Evolutionary conservation across 2,888 invertebrate species (phyloP).

Genomic region (Agriopis leucophaearia): DNA sequence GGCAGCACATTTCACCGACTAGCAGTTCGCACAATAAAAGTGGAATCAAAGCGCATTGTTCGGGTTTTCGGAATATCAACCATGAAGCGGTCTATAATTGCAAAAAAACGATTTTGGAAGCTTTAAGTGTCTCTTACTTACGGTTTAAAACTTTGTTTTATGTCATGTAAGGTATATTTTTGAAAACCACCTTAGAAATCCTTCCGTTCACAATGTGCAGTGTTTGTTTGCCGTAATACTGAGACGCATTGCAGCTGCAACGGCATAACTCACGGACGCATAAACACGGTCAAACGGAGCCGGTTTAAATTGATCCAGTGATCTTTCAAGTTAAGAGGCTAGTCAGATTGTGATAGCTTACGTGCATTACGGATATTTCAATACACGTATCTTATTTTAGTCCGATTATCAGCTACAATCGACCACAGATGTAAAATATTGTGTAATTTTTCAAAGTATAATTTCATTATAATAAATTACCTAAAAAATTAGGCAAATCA

Average conservation of each 20-base stretch:
- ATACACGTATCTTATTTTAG: too few relatives aligned
- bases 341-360: not conserved
- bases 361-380: not conserved
- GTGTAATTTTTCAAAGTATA: too few relatives aligned
- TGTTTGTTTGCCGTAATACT: constrained; percentile 37
- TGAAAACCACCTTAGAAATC: constrained; percentile 20
- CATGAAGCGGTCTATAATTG: too few relatives aligned
- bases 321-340: constrained; percentile 1
- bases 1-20: too few relatives aligned
- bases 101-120: too few relatives aligned
- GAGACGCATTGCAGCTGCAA: constrained; percentile 47
- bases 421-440: too few relatives aligned
- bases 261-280: constrained; percentile 38
- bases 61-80: too few relatives aligned
- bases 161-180: not conserved
- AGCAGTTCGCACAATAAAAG: too few relatives aligned
- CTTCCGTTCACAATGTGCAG: constrained; percentile 22
- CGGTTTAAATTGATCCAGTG: constrained; percentile 16
- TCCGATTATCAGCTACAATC: too few relatives aligned
- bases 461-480: too few relatives aligned
- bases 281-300: constrained; percentile 32
- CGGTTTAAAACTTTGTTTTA: not conserved
- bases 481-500: too few relatives aligned
- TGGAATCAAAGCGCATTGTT: too few relatives aligned
- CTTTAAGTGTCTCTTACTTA: not conserved